These are phyloP conservation scores for Automeris io DNA, from an alignment of 2,888 invertebrate genomes.

Conservation along the genomic window DNA sequence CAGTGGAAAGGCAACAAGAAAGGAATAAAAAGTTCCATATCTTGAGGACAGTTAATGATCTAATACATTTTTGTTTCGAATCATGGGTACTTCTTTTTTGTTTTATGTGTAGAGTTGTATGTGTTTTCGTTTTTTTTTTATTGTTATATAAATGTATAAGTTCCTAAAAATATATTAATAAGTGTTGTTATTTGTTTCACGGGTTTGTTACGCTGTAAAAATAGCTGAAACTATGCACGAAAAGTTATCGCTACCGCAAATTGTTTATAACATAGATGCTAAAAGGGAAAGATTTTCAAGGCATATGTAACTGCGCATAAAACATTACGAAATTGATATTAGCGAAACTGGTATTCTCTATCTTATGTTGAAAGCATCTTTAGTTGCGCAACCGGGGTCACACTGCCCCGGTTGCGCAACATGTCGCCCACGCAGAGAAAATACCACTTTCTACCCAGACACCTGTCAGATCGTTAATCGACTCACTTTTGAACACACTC, in stretches of 20 bases:
- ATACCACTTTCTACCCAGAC: slow-evolving; percentile 61
- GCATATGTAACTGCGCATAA: slow-evolving; percentile 60
- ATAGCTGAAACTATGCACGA: too few species aligned
- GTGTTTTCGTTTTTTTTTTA: too few species aligned
- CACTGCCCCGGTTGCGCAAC: slow-evolving; percentile 49
- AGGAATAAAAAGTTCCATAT: too few species aligned
- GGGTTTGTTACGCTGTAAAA: too few species aligned
- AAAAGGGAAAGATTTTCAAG: slow-evolving; percentile 56
- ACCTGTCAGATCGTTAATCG: slow-evolving; percentile 28
- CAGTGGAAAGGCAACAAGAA: too few species aligned
- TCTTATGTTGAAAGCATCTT: slow-evolving; percentile 58
- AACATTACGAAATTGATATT: slow-evolving; percentile 60
- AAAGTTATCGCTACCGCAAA: slow-evolving; percentile 15
- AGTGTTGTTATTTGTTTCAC: too few species aligned
- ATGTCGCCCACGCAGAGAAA: slow-evolving; percentile 49
- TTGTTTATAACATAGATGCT: slow-evolving; percentile 8
- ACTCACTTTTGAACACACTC: slow-evolving; percentile 32
- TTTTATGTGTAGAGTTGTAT: too few species aligned
- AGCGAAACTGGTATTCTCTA: slow-evolving; percentile 63
- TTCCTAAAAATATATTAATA: too few species aligned
- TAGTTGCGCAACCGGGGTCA: slow-evolving; percentile 68
- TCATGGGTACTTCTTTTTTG: too few species aligned
- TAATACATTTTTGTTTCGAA: too few species aligned
- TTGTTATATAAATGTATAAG: too few species aligned
- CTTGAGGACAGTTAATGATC: too few species aligned